Base-by-base conservation (phyloP, 2,888 invertebrate genomes). In the Heteropelma amictum region DNA sequence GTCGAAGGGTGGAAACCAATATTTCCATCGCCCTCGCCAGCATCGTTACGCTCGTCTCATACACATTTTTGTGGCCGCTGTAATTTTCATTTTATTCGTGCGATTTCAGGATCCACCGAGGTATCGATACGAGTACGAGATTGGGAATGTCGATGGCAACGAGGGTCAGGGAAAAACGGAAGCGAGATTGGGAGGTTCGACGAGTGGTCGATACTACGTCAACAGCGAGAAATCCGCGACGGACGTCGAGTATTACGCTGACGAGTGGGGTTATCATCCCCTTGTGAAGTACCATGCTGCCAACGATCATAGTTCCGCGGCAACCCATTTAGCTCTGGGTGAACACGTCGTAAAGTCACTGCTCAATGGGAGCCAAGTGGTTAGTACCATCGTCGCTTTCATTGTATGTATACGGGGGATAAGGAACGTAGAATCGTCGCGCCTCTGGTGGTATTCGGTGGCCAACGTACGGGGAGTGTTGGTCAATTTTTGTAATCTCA, bases 191-290 rank as follows among this genome's bases (percentile, higher is more conserved):
- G 85, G 82, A 8, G 83, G 85, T 54, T 73, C 81, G 47, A 81
- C 83, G 6, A 84, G 76, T 45, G 84, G 83, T 78, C 82, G 80
- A 79, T 84, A 85, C 65, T 83, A 81, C 76, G 79, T 83, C 53
- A 84, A 81, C 63, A 81, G 80, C 23, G 82, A 79, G 58, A 78
- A 82, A 71, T 79, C 84, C 7, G 80, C 80, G 14, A 81, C 84
- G 19, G 90, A 91, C 70, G 92, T 93, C 17, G 90, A 91, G 76
- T 93, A 93, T 85, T 88, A 92, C 33, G 92, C 92, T 0, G 93
- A 93, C 82, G 91, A 91, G 81, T 92, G 91, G 90, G 93, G 93
- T 10, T 93, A 92, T 88, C 93, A 93, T 88, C 92, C 93, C 4
- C 90, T 92, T 14, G 91, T 92, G 51, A 90, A 91, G 61, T 91